Percentiles rank a stretch among this genome's conserved stretches.
phyloP scores from a whole-genome alignment of 2,888 invertebrate species.

The Tiphia femorata region DNA sequence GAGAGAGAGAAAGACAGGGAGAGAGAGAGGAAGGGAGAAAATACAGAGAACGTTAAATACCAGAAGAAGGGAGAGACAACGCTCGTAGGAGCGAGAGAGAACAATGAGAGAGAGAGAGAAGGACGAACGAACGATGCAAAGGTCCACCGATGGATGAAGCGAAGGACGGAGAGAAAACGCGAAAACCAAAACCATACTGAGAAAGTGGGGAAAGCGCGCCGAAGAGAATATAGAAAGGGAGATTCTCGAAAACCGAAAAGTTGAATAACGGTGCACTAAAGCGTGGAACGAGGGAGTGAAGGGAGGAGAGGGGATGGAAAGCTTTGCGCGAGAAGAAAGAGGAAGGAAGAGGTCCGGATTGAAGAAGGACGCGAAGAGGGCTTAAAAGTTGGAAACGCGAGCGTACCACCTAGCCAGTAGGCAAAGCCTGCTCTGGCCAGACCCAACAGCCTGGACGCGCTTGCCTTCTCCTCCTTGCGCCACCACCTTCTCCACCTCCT shows the following conservation, averaged over 20 bases:
- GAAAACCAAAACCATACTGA: too few species aligned
- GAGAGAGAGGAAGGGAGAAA: conserved; percentile 1
- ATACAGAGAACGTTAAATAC: too few species aligned
- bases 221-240: too few species aligned
- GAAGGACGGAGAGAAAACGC: background rate
- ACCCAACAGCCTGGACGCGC: conserved; percentile 48
- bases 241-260: too few species aligned
- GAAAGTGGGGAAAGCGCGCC: too few species aligned
- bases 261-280: too few species aligned
- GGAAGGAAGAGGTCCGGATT: background rate
- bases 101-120: background rate
- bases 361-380: conserved; percentile 37
- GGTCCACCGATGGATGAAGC: too few species aligned
- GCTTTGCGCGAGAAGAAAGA: conserved; percentile 13
- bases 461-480: too few species aligned
- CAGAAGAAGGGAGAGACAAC: too few species aligned
- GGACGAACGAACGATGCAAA: background rate
- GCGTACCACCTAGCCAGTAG: conserved; percentile 49
- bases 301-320: background rate
- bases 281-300: too few species aligned
- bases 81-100: too few species aligned
- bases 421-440: conserved; percentile 44
- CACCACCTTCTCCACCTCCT: too few species aligned
- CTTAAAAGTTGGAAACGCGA: conserved; percentile 60
- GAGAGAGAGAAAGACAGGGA: conserved; percentile 7